Conservation (phyloP, 2,797 vertebrate genomes). For the Crypturellus tataupa region DNA sequence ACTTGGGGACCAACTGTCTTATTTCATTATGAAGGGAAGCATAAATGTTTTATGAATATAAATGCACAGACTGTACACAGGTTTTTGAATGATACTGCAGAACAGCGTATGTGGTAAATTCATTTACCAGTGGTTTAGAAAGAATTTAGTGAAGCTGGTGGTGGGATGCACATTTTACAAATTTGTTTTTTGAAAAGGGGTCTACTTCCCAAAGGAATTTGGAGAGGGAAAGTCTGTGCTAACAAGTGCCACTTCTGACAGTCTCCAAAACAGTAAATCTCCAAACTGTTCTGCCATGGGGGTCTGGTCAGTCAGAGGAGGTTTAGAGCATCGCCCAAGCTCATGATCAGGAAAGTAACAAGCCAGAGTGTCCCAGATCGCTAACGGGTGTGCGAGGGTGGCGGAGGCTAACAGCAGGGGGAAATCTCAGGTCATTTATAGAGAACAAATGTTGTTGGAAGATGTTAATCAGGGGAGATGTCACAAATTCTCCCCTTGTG, state of each 20-base stretch:
- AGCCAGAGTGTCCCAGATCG: background rate
- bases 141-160: background rate
- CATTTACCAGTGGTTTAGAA: background rate
- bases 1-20: background rate
- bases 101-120: background rate
- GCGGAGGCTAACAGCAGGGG: background rate
- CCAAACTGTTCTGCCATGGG: background rate
- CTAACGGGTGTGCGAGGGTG: background rate
- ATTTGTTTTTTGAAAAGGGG: background rate
- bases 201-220: background rate
- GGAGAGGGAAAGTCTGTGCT: background rate
- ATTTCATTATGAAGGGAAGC: background rate
- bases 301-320: background rate
- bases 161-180: background rate
- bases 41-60: constrained; percentile 2
- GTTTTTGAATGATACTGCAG: background rate
- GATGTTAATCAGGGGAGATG: background rate
- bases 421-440: background rate
- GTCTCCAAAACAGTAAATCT: background rate
- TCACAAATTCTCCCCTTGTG: background rate
- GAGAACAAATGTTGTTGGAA: background rate
- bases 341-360: background rate
- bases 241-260: background rate
- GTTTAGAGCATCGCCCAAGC: background rate
- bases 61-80: background rate